Evolutionary conservation across 2,888 invertebrate species (phyloP), one percentile per base, ranked within the genome.

Genomic region (Drosophila eohydei): DNA sequence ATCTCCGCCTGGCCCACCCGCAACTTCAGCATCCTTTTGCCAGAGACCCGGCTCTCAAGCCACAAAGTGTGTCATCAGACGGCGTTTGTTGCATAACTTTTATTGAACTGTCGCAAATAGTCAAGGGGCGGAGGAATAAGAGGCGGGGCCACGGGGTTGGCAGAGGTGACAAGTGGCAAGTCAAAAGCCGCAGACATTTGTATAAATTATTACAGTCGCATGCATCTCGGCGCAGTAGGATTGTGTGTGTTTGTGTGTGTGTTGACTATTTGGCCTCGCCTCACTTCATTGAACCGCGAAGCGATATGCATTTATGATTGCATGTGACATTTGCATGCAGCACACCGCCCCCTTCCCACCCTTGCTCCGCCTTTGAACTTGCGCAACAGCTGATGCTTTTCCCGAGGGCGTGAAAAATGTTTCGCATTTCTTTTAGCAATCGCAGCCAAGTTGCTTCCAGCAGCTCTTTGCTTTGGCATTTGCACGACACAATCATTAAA

Each of bases 401-500:
- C 52, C 71, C 67, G 62, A 40, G 73, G 76, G 79, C 60, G 66
- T 74, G 75, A 77, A 79, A 77, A 69, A 50, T 48, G 43, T 32
- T 43, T 43, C 38, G 58, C 38, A 48, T 52, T 59, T 80, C 77
- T 77, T 80, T 75, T 71, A 71, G 51, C 76, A 64, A 69, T 40
- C 54, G 63, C 46, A 32, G 48, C 48, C 38, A 38, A 38, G 56
- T 60, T 40, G 70, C 32, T 59, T 58, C 50, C 36, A 12, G 54
- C 51, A 43, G 59, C 44, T 41, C 58, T 62, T 63, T 59, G 38
- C 70, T 78, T 64, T 81, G 85, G 89, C 88, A 88, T 85, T 83
- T 83, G 83, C 84, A 84, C 84, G 84, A 89, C 89, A 84, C 84
- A 84, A 89, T 84, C 84, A 89, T 84, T 84, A 84, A 84, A 81